Conservation (phyloP, 1,140 invertebrate species). For the Dysdera silvatica region DNA sequence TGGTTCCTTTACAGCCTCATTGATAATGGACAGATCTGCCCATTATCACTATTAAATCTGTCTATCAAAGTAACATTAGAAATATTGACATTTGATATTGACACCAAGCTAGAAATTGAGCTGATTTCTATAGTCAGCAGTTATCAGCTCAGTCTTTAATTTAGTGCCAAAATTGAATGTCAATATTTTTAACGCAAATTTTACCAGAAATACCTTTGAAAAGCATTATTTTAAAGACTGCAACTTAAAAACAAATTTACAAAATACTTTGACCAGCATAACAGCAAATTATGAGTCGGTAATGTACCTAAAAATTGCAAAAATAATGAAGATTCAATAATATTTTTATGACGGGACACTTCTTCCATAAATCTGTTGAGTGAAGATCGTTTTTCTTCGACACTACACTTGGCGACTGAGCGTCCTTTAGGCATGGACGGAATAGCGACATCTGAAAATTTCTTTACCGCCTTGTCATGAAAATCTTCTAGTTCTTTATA, state of each 20-base stretch:
- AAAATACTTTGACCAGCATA: neutral
- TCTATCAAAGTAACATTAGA: too few species aligned
- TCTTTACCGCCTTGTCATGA: slow-evolving; percentile 18
- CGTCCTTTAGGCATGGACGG: slow-evolving; percentile 18
- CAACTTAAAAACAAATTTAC: neutral
- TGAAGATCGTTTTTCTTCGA: slow-evolving; percentile 10
- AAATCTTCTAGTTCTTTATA: slow-evolving; percentile 25
- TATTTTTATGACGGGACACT: slow-evolving; percentile 11
- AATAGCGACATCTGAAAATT: slow-evolving; percentile 9
- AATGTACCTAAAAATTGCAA: slow-evolving; percentile 16
- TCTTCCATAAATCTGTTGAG: slow-evolving; percentile 17
- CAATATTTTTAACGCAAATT: neutral
- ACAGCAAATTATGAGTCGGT: neutral
- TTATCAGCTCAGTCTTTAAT: neutral
- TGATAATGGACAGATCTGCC: too few species aligned
- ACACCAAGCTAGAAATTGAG: too few species aligned
- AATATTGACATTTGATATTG: too few species aligned
- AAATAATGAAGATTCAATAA: slow-evolving; percentile 16
- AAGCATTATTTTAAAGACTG: neutral
- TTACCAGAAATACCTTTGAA: neutral
- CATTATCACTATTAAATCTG: too few species aligned
- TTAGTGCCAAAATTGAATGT: neutral
- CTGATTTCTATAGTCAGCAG: too few species aligned
- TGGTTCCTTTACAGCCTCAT: too few species aligned
- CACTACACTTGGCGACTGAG: neutral